These are phyloP conservation scores for Drosophila buzzatii DNA, from an alignment of 2,888 invertebrate species.

Conservation along the genomic window DNA sequence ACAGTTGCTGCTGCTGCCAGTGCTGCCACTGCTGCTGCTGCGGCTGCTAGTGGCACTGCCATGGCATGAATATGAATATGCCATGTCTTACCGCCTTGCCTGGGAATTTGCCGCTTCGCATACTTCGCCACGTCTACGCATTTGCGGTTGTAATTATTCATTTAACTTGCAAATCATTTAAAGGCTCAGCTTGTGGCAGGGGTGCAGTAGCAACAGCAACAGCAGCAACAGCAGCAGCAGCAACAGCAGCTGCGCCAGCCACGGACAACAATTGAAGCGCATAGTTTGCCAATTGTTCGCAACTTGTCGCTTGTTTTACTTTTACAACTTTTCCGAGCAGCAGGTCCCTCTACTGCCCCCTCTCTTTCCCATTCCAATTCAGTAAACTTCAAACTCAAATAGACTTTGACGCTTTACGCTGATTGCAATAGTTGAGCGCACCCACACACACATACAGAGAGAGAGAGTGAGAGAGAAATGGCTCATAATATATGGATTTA, in stretches of 20 bases:
- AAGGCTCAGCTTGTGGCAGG: constrained; percentile 37
- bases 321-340: constrained; percentile 63
- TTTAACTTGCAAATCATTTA: constrained; percentile 79
- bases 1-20: constrained; percentile 58
- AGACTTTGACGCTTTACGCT: constrained; percentile 77
- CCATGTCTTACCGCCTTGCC: constrained; percentile 7
- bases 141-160: constrained; percentile 79
- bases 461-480: neutral
- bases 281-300: constrained; percentile 75
- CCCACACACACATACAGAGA: constrained; percentile 4
- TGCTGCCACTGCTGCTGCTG: constrained; percentile 26
- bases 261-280: constrained; percentile 71
- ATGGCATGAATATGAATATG: constrained; percentile 74
- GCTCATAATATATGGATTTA: constrained; percentile 63
- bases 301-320: constrained; percentile 73
- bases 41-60: constrained; percentile 18
- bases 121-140: constrained; percentile 32
- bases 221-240: neutral
- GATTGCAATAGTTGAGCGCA: constrained; percentile 70
- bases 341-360: neutral
- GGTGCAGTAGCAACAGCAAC: neutral
- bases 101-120: neutral
- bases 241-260: constrained; percentile 5
- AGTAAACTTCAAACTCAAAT: constrained; percentile 66
- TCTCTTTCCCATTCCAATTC: neutral